phyloP scores from a whole-genome alignment of 2,888 invertebrate genomes.

The Andrena trimmerana region DNA sequence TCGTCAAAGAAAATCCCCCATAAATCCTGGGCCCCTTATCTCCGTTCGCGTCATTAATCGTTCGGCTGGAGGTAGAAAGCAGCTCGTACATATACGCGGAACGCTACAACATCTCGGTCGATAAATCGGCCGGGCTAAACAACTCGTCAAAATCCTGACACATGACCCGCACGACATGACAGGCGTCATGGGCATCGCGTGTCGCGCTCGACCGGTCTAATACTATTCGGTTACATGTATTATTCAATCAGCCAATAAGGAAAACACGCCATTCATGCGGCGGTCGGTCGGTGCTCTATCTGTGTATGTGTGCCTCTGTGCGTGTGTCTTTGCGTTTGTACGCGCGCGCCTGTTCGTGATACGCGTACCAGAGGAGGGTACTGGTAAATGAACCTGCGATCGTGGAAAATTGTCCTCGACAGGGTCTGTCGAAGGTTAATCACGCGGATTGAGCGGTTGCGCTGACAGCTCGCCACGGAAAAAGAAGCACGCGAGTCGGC shows the following conservation, averaged over 20 bases:
- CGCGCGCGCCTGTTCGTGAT: slow-evolving; percentile 46
- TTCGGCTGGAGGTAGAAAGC: slow-evolving; percentile 36
- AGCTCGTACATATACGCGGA: slow-evolving; percentile 10
- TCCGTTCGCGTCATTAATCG: slow-evolving; percentile 58
- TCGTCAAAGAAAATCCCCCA: slow-evolving; percentile 37
- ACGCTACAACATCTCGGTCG: slow-evolving; percentile 53
- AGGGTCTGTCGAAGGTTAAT: slow-evolving; percentile 56
- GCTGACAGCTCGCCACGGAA: slow-evolving; percentile 22
- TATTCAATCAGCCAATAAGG: slow-evolving; percentile 76
- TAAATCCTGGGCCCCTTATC: slow-evolving; percentile 61
- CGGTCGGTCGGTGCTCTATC: slow-evolving; percentile 14
- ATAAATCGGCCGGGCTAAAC: slow-evolving; percentile 72
- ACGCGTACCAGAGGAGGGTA: slow-evolving; percentile 43
- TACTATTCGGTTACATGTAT: slow-evolving; percentile 76
- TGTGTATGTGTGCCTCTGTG: not conserved
- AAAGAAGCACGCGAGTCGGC: slow-evolving; percentile 30
- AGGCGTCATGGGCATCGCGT: slow-evolving; percentile 75
- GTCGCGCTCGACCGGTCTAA: slow-evolving; percentile 70
- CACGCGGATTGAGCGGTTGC: slow-evolving; percentile 50
- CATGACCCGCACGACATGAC: slow-evolving; percentile 74
- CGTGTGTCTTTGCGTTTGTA: not conserved
- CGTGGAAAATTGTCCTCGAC: slow-evolving; percentile 57
- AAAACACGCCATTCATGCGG: slow-evolving; percentile 72
- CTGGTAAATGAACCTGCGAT: slow-evolving; percentile 47
- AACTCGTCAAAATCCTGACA: slow-evolving; percentile 76